Percentiles rank a stretch among this genome's conserved stretches.
Evolutionary conservation across 2,797 vertebrate genomes (phyloP).

Genomic region (Phataginus tetradactyla): DNA sequence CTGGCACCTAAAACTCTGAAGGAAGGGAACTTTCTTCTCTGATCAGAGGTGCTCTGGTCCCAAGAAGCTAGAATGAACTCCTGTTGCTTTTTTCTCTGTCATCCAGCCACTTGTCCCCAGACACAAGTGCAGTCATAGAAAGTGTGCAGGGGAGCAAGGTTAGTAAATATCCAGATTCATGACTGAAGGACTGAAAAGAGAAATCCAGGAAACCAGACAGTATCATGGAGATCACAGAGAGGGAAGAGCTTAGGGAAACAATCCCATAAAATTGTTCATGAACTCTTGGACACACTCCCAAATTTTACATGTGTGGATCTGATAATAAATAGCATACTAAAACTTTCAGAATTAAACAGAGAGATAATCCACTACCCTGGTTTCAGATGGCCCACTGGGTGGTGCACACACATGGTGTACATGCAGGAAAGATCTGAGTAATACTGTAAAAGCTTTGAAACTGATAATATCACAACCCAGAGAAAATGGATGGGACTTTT

Average conservation of each 20-base stretch:
- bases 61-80: background rate
- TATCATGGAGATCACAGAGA: background rate
- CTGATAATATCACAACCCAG: background rate
- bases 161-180: background rate
- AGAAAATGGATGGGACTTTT: background rate
- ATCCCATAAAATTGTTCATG: background rate
- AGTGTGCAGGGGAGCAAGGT: background rate
- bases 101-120: background rate
- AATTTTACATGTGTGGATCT: background rate
- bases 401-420: background rate
- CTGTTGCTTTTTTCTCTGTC: background rate
- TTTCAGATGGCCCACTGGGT: background rate
- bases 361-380: background rate
- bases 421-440: background rate
- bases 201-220: background rate
- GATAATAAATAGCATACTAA: background rate
- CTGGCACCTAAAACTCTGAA: background rate
- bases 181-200: background rate
- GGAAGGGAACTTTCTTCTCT: background rate
- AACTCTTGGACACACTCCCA: background rate
- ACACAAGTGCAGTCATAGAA: background rate
- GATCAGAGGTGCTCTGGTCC: background rate
- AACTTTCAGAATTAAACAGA: background rate
- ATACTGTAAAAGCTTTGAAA: background rate
- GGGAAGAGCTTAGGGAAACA: background rate